Evolutionary conservation across 1,140 invertebrate species (phyloP).

Genomic region (Drosophila micromelanica): DNA sequence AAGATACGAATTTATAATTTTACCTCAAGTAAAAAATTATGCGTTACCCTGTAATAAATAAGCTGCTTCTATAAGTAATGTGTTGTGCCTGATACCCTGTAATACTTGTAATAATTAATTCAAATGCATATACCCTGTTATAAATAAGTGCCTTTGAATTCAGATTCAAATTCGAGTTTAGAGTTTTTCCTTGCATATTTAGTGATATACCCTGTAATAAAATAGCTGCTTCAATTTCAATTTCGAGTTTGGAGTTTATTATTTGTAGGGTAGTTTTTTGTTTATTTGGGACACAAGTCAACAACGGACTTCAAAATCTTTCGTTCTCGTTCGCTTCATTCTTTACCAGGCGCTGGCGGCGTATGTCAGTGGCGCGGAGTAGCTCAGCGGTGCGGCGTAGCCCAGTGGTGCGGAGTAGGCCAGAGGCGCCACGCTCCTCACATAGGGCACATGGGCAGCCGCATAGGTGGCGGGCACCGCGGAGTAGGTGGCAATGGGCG

Average conservation of each 20-base stretch:
- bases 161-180: no score
- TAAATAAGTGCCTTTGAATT: no score
- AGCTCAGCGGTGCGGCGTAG: conserved; percentile 46
- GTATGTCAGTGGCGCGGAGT: conserved; percentile 60
- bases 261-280: neutral
- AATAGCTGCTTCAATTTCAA: neutral
- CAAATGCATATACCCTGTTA: no score
- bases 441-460: conserved; percentile 32
- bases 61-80: no score
- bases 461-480: conserved; percentile 38
- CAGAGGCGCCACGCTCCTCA: conserved; percentile 6
- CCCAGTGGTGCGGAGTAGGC: conserved; percentile 36
- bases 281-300: conserved; percentile 52
- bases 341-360: conserved; percentile 69
- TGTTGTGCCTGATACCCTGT: no score
- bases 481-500: conserved; percentile 25
- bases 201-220: no score
- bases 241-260: conserved; percentile 28
- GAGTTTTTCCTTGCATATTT: no score
- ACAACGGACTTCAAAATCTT: conserved; percentile 63
- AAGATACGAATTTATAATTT: no score
- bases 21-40: no score
- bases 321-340: conserved; percentile 54
- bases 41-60: no score
- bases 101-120: no score